phyloP scores from a whole-genome alignment of 2,888 invertebrate species.

The Hartigia nigra region DNA sequence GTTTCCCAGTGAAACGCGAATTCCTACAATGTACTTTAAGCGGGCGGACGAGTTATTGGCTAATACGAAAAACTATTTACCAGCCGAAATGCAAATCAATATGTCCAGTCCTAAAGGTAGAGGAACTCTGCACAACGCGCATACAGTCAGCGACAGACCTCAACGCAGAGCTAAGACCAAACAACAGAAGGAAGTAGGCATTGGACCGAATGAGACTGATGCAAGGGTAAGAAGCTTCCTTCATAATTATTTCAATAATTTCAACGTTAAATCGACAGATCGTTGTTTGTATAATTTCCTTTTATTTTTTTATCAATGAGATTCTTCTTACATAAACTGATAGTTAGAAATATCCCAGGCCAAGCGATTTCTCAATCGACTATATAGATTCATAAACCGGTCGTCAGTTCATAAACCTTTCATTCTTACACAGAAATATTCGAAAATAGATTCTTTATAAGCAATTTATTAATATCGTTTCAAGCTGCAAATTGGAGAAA shows the following conservation, averaged over 20 bases:
- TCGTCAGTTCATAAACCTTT: neutral
- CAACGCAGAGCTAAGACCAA: slow-evolving; percentile 67
- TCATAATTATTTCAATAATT: slow-evolving; percentile 39
- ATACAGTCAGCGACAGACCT: slow-evolving; percentile 62
- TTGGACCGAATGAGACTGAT: slow-evolving; percentile 71
- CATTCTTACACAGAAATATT: slow-evolving; percentile 13
- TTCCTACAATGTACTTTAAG: slow-evolving; percentile 92
- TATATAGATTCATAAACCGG: neutral
- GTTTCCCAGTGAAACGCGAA: slow-evolving; percentile 85
- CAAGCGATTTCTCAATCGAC: neutral
- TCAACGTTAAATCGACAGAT: slow-evolving; percentile 43
- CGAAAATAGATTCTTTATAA: slow-evolving; percentile 15
- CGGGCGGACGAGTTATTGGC: slow-evolving; percentile 78
- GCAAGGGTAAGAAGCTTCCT: slow-evolving; percentile 68
- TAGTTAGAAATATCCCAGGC: neutral
- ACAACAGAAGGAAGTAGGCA: slow-evolving; percentile 68
- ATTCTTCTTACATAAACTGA: neutral
- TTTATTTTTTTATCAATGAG: neutral
- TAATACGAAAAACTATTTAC: slow-evolving; percentile 84
- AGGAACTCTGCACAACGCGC: slow-evolving; percentile 49
- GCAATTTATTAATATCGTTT: slow-evolving; percentile 60
- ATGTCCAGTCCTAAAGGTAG: slow-evolving; percentile 65
- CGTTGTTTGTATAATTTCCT: neutral
- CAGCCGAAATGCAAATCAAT: slow-evolving; percentile 79
- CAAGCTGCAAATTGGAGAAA: slow-evolving; percentile 71